phyloP scores from a whole-genome alignment of 2,888 invertebrate genomes.

The Microctonus aethiopoides region DNA sequence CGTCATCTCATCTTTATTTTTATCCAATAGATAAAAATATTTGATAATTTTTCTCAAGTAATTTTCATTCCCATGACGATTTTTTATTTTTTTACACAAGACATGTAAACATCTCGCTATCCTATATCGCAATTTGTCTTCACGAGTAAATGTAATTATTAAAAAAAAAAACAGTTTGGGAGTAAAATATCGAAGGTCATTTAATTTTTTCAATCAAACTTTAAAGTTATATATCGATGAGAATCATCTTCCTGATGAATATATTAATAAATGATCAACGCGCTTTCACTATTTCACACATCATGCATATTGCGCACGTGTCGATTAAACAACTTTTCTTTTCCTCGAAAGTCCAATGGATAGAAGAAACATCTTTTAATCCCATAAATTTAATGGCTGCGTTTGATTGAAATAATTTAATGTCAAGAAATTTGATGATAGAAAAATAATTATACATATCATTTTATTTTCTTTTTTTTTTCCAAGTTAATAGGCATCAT shows the following conservation, averaged over 20 bases:
- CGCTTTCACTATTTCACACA: constrained; percentile 34
- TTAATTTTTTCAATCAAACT: constrained; percentile 10
- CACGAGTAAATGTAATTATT: no score
- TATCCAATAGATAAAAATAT: background rate
- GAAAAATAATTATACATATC: background rate
- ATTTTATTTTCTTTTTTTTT: background rate
- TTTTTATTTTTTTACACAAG: no score
- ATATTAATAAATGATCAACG: constrained; percentile 21
- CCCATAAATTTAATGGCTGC: background rate
- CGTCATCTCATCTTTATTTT: background rate
- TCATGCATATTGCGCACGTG: constrained; percentile 18
- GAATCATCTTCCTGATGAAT: constrained; percentile 23
- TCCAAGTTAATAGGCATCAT: no score
- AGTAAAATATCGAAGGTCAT: constrained; percentile 30
- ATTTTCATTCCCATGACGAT: background rate
- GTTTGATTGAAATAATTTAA: background rate
- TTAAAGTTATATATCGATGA: constrained; percentile 14
- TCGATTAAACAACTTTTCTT: constrained; percentile 28
- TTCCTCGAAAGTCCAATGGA: constrained; percentile 21
- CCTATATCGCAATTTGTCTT: no score
- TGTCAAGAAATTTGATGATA: background rate
- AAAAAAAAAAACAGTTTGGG: no score
- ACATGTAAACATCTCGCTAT: no score
- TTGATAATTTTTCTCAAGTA: background rate
- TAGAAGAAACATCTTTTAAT: background rate